Base-by-base conservation (phyloP, 1,140 invertebrate genomes). In the Drosophila auraria region DNA sequence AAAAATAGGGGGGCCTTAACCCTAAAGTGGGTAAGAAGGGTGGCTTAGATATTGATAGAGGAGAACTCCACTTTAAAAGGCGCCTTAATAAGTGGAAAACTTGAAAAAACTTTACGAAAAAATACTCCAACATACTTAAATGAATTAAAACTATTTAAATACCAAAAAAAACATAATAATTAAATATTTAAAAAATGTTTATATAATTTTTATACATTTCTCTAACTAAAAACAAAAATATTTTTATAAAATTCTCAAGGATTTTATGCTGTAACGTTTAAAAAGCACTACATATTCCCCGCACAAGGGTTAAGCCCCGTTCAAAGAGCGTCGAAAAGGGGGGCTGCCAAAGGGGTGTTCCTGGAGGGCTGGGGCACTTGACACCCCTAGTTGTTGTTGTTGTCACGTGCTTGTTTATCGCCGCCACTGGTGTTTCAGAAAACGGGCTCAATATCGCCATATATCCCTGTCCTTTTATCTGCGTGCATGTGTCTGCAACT, bases 341-440 rank as follows among this genome's bases (percentile, higher is more conserved):
- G 25, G 2, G 62, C 14, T 33, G 5, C 25, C 4, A 40, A 57
- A 14, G 54, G 12, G 40, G 8, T 12, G 3, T n/a, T 40, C 3
- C 14, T 6, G 5, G 12, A 42, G 1, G 1, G 63, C 20, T 17
- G 47, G 0, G 50, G 12, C 17, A 69, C 51, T 56, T 71, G 69
- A 49, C 69, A 42, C 44, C 8, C 30, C 33, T 14, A 14, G 30
- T 30, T 72, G 56, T 50, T 42, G 56, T 44, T 74, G 70, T 76
- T 68, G 47, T 57, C 62, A 80, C 78, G 78, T 70, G 65, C 59
- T 58, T 77, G 79, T 69, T 80, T 53, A 74, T 62, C 50, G 47
- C 17, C 50, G 14, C 36, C 20, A 40, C 27, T 38, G 30, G 49
- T 30, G 68, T 25, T 68, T 70, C 38, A 40, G 33, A 40, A 30